Evolutionary conservation across 2,797 vertebrate genomes (phyloP), one percentile per base, ranked within the genome.

Genomic region (Cacajao melanocephalus): DNA sequence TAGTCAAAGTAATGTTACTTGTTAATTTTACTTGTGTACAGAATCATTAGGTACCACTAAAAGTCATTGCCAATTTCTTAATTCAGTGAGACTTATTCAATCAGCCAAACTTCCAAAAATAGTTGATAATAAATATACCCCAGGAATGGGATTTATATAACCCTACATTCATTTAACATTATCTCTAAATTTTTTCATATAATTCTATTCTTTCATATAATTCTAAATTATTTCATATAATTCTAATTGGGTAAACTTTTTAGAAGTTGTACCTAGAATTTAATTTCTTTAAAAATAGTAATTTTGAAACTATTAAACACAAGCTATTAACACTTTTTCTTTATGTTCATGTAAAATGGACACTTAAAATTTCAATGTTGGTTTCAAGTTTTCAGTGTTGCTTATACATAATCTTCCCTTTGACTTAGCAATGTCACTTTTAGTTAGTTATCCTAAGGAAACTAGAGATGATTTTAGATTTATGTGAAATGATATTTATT

Each of bases 231-330:
- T 67, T 67, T n/a, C 15, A 81, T 57, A 24, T 88, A 50, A 85
- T 64, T 50, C 9, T 76, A 75, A 82, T 81, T 75, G 7, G 58
- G 52, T 85, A 11, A 94, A 58, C 96, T 73, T 83, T 94, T 90
- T 44, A 50, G 36, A 76, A 90, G 19, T 13, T 78, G 2, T 58
- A n/a, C 26, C 30, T 81, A 85, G 17, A 2, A 67, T 87, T 93
- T 67, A 67, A 70, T 83, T 67, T 33, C 20, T 92, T 79, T 93
- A n/a, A 67, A 93, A 58, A 78, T n/a, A 76, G 14, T 91, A 33
- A 89, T 92, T 95, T 94, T 86, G n/a, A 93, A 96, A 57, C 44
- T 72, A 5, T 67, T 64, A n/a, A 93, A 52, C 20, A 67, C 14
- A 30, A 73, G n/a, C 30, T 58, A 1, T 83, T 92, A 58, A 82